Evolutionary conservation across 2,888 invertebrate species (phyloP), one percentile per base, ranked within the genome.

Genomic region (Rhamnusium bicolor): DNA sequence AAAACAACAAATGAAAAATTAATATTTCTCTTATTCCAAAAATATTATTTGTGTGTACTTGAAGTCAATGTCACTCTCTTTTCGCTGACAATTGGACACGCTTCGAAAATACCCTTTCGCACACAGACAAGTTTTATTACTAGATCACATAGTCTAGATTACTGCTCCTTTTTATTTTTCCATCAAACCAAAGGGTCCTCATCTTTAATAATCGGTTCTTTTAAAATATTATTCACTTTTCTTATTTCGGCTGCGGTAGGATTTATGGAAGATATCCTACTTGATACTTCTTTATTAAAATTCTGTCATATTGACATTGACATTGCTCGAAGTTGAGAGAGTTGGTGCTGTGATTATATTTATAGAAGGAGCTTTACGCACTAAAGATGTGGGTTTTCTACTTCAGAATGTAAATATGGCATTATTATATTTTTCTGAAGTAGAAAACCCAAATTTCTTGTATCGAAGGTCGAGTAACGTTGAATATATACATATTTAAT

Each of bases 291-390:
- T 7, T 7, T 14, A 27, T 65, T 29, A 27, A 65, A 65, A 49
- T 65, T 29, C 14, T 65, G 14, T 29, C 63, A 65, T 32, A 32
- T 32, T 60, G n/a, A n/a, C n/a, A n/a, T 69, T 49, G 19, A 69
- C 1, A 14, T 58, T 29, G 14, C 14, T 19, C 18, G 49, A 21
- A 12, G 19, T 61, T 29, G 61, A 40, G 10, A 49, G 46, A 47
- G 5, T 29, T 19, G 27, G 7, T n/a, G n/a, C n/a, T 24, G 2
- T 24, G 6, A 6, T 24, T 24, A 24, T 24, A 24, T 24, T 24
- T 24, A 24, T 24, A 24, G 24, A 2, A 24, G 24, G 6, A 24
- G 24, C 24, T 24, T 24, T 24, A 2, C 24, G 24, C 6, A 6
- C 6, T 24, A 24, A 24, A 24, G 24, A n/a, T n/a, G n/a, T n/a